Conservation (phyloP, 2,797 vertebrate species). For the Urophycis tenuis region DNA sequence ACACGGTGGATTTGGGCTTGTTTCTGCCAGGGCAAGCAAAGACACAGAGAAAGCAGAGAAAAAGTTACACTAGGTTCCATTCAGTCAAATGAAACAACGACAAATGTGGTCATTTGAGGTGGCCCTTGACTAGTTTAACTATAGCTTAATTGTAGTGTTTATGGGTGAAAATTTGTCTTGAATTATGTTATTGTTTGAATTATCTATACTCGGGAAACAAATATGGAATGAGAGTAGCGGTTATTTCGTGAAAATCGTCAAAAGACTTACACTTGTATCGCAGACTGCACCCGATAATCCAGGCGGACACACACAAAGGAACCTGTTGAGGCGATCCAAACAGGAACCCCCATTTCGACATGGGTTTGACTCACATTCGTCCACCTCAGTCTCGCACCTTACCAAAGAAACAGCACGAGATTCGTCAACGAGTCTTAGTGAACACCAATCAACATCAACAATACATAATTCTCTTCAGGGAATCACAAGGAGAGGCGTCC, state of each 20-base stretch:
- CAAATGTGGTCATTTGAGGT: background rate
- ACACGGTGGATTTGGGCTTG: slow-evolving; percentile 68
- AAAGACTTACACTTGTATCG: slow-evolving; percentile 60
- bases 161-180: background rate
- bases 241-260: background rate
- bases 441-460: background rate
- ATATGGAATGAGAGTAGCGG: background rate
- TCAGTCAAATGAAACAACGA: background rate
- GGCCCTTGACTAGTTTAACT: background rate
- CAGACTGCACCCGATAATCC: slow-evolving; percentile 82
- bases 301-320: slow-evolving; percentile 76
- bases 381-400: slow-evolving; percentile 80
- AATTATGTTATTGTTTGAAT: background rate
- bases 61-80: background rate
- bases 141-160: no score
- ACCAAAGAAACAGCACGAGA: background rate
- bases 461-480: background rate
- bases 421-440: background rate
- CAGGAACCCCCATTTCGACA: slow-evolving; percentile 89
- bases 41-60: background rate
- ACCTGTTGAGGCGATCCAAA: slow-evolving; percentile 73
- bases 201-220: background rate
- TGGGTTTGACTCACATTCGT: slow-evolving; percentile 81
- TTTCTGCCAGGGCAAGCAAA: slow-evolving; percentile 70
- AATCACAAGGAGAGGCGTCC: background rate